These are phyloP conservation scores for Magallana angulata DNA, from an alignment of 1,140 invertebrate species.

Conservation along the genomic window DNA sequence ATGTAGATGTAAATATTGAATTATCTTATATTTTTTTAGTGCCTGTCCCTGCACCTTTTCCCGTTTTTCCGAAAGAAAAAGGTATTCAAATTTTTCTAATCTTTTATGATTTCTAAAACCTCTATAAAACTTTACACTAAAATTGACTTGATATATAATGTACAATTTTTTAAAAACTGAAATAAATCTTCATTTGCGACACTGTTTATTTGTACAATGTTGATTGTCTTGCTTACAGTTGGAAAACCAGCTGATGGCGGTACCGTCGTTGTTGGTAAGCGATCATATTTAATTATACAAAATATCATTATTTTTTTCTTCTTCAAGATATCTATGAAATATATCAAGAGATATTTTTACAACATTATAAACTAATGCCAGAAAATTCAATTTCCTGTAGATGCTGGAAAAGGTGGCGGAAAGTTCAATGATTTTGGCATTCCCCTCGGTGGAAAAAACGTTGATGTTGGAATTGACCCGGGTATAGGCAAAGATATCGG, in stretches of 20 bases:
- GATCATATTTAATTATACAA: too few species aligned
- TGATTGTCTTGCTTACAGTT: background rate
- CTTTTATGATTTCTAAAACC: background rate
- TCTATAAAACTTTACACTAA: background rate
- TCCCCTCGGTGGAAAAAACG: background rate
- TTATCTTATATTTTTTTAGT: background rate
- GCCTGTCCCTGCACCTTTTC: background rate
- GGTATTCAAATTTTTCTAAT: background rate
- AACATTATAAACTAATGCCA: too few species aligned
- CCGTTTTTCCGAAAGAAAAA: constrained; percentile 15
- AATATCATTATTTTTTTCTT: too few species aligned
- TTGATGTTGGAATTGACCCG: background rate
- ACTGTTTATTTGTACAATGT: background rate
- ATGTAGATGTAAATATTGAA: background rate
- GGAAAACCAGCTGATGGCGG: background rate
- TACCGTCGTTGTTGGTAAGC: background rate
- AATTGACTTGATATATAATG: background rate
- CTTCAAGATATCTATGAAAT: too few species aligned
- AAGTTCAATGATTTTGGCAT: background rate
- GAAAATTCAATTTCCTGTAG: background rate
- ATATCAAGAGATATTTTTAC: too few species aligned
- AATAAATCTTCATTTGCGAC: background rate
- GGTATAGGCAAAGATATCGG: background rate
- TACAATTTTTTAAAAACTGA: background rate
- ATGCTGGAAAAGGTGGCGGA: constrained; percentile 6